A percentile compares a stretch with the other conserved stretches of the same genome.
Conservation (phyloP, 2,888 invertebrate species). For the Leucania comma region DNA sequence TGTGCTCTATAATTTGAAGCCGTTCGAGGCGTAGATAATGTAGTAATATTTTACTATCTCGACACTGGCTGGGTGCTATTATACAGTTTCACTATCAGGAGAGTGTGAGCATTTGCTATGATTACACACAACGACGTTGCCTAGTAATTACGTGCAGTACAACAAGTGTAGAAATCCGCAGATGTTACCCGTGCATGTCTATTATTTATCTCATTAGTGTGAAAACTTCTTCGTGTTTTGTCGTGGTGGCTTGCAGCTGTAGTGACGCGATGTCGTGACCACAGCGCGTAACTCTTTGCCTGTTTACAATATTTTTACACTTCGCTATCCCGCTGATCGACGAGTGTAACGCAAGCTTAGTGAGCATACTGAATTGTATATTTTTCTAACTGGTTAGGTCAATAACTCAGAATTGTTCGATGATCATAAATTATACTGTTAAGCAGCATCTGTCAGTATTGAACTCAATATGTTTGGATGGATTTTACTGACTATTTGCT, state of each 20-base stretch:
- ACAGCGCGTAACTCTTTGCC: constrained; percentile 68
- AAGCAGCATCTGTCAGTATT: background rate
- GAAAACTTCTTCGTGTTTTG: constrained; percentile 75
- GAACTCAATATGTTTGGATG: background rate
- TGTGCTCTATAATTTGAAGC: constrained; percentile 39
- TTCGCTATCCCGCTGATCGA: constrained; percentile 63
- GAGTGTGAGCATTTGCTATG: constrained; percentile 63
- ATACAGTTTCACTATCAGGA: constrained; percentile 68
- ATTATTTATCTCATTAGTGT: constrained; percentile 78
- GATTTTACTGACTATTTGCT: background rate
- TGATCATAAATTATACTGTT: constrained; percentile 1
- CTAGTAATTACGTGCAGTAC: constrained; percentile 52
- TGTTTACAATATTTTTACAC: constrained; percentile 72
- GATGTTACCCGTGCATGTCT: constrained; percentile 71
- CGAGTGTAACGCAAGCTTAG: constrained; percentile 26
- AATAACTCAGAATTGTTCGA: constrained; percentile 7
- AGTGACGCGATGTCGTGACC: constrained; percentile 52
- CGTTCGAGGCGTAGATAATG: constrained; percentile 13
- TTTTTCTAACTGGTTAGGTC: constrained; percentile 18
- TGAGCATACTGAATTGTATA: constrained; percentile 11
- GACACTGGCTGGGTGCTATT: constrained; percentile 35
- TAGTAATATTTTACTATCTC: constrained; percentile 36
- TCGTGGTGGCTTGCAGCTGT: constrained; percentile 57
- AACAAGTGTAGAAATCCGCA: constrained; percentile 74
- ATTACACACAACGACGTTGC: constrained; percentile 56